A percentile compares a stretch with the other conserved stretches of the same genome.
These are phyloP conservation scores for Trissolcus basalis DNA, from an alignment of 1,140 invertebrate genomes.

Conservation along the genomic window DNA sequence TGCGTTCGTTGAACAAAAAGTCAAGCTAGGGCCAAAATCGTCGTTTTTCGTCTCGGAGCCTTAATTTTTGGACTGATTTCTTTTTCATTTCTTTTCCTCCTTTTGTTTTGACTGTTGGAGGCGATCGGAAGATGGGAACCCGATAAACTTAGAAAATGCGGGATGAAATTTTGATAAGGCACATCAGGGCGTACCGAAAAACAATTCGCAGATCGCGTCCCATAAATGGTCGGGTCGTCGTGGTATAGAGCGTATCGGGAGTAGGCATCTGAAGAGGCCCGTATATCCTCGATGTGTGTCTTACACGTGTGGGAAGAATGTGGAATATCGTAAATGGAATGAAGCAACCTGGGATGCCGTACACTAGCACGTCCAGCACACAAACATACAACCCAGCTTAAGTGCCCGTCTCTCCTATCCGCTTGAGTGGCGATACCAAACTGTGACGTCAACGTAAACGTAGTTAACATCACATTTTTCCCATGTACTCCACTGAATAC, in stretches of 20 bases:
- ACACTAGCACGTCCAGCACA: conserved; percentile 21
- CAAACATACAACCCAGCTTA: conserved; percentile 7
- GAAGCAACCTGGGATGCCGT: conserved; percentile 68
- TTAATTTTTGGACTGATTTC: neutral
- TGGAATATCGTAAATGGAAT: conserved; percentile 74
- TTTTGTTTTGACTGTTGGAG: neutral
- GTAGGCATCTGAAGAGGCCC: conserved; percentile 66
- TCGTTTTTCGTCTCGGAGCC: too few relatives aligned
- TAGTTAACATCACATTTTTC: conserved; percentile 52
- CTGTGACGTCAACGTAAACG: conserved; percentile 39
- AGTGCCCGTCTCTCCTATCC: conserved; percentile 28
- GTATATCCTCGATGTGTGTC: conserved; percentile 65
- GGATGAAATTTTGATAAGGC: neutral
- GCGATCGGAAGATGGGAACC: neutral
- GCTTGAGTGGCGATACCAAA: conserved; percentile 41
- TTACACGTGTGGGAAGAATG: conserved; percentile 75
- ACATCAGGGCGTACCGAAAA: conserved; percentile 57
- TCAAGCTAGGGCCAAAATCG: neutral
- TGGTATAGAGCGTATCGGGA: conserved; percentile 66
- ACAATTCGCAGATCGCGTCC: conserved; percentile 67
- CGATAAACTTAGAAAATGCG: neutral
- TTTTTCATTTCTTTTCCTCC: neutral
- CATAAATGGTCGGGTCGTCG: conserved; percentile 69
- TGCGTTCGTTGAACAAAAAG: conserved; percentile 9
- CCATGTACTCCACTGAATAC: conserved; percentile 33